These are phyloP conservation scores for Diadegma fenestrale DNA, from an alignment of 2,888 invertebrate species.

Conservation along the genomic window DNA sequence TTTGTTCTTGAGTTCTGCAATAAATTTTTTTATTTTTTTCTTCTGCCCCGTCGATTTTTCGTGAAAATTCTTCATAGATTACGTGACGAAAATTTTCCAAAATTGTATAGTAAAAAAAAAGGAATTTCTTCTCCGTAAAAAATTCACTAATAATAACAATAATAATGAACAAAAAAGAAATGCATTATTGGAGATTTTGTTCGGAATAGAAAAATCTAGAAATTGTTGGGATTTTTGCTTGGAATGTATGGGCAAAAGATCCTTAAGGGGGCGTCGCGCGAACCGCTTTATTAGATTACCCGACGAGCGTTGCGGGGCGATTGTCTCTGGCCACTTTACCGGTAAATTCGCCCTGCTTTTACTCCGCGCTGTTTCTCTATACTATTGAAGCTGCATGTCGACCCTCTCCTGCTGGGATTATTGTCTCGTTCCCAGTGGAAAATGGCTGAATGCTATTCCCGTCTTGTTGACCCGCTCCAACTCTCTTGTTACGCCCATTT, in stretches of 20 bases:
- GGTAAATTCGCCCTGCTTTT: slow-evolving; percentile 46
- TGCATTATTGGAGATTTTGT: background rate
- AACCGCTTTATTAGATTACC: slow-evolving; percentile 84
- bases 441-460: slow-evolving; percentile 33
- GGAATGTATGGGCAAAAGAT: background rate
- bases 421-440: slow-evolving; percentile 76
- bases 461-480: slow-evolving; percentile 33
- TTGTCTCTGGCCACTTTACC: slow-evolving; percentile 54
- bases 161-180: too few species aligned
- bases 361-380: slow-evolving; percentile 16
- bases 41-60: too few species aligned
- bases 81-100: too few species aligned
- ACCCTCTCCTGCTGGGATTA: slow-evolving; percentile 72
- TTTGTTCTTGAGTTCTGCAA: too few species aligned
- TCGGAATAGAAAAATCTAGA: background rate
- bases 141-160: background rate
- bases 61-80: too few species aligned
- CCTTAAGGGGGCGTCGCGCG: slow-evolving; percentile 55
- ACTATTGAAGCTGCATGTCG: slow-evolving; percentile 37
- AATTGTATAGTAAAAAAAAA: background rate
- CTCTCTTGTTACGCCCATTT: slow-evolving; percentile 41
- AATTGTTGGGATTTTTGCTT: background rate
- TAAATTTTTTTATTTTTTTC: too few species aligned
- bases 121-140: background rate
- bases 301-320: slow-evolving; percentile 79